Conservation (phyloP, 2,113 vertebrate species). For the Grantiella picta region DNA sequence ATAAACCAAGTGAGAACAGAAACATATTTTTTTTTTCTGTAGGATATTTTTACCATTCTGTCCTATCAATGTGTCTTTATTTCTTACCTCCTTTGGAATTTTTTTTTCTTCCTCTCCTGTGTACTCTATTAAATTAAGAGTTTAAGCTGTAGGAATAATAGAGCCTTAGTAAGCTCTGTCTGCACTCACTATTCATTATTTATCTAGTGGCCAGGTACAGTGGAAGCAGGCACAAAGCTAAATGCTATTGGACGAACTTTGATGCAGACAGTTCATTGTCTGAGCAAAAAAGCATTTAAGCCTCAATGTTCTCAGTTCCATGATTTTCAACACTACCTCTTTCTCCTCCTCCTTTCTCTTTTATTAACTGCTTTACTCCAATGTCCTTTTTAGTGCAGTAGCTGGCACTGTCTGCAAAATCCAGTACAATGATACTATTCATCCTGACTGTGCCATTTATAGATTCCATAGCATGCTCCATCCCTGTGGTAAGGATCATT, state of each 20-base stretch:
- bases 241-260: slow-evolving; percentile 42
- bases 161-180: slow-evolving; percentile 3
- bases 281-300: slow-evolving; percentile 42
- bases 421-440: slow-evolving; percentile 53
- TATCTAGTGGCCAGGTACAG: slow-evolving; percentile 34
- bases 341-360: slow-evolving; percentile 15
- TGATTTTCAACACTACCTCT: slow-evolving; percentile 25
- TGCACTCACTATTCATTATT: slow-evolving; percentile 51
- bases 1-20: background rate
- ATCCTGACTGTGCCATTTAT: slow-evolving; percentile 62
- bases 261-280: slow-evolving; percentile 51
- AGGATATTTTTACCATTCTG: background rate
- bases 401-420: slow-evolving; percentile 40
- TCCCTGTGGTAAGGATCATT: slow-evolving; percentile 64
- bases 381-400: slow-evolving; percentile 34
- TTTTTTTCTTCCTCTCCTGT: background rate
- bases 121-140: slow-evolving; percentile 25
- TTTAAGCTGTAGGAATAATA: slow-evolving; percentile 29
- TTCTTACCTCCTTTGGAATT: background rate
- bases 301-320: slow-evolving; percentile 46
- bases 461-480: slow-evolving; percentile 45
- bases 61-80: background rate
- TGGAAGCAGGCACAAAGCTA: slow-evolving; percentile 11
- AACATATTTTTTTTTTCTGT: background rate
- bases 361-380: slow-evolving; percentile 47